These are phyloP conservation scores for Saguinus midas DNA, from an alignment of 2,113 vertebrate genomes.

Conservation along the genomic window DNA sequence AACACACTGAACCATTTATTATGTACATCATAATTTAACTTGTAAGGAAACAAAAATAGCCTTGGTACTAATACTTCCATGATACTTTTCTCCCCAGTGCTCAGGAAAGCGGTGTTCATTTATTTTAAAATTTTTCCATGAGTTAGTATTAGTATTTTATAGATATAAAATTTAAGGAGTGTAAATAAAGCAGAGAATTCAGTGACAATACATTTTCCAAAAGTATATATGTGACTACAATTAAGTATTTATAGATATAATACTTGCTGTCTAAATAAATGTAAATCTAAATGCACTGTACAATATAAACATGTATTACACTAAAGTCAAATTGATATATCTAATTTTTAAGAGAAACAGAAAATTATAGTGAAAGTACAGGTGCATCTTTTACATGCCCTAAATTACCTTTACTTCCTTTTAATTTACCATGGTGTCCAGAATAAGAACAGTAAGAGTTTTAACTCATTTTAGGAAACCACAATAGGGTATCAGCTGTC, in stretches of 20 bases:
- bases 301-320: neutral
- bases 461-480: neutral
- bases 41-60: neutral
- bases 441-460: neutral
- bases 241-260: neutral
- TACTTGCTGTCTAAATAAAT: neutral
- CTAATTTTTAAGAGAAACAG: neutral
- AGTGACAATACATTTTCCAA: neutral
- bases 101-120: constrained; percentile 20
- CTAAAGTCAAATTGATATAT: neutral
- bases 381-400: neutral
- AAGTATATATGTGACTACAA: neutral
- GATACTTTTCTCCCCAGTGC: neutral
- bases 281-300: neutral
- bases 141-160: constrained; percentile 27
- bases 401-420: neutral
- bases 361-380: neutral
- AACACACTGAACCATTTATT: constrained; percentile 31
- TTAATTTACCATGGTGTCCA: neutral
- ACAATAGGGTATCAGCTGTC: neutral
- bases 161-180: constrained; percentile 30
- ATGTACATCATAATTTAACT: neutral
- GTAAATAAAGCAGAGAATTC: neutral
- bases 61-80: neutral
- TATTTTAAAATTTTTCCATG: neutral